Evolutionary conservation across 2,113 vertebrate genomes (phyloP).

Genomic region (Propithecus coquereli): DNA sequence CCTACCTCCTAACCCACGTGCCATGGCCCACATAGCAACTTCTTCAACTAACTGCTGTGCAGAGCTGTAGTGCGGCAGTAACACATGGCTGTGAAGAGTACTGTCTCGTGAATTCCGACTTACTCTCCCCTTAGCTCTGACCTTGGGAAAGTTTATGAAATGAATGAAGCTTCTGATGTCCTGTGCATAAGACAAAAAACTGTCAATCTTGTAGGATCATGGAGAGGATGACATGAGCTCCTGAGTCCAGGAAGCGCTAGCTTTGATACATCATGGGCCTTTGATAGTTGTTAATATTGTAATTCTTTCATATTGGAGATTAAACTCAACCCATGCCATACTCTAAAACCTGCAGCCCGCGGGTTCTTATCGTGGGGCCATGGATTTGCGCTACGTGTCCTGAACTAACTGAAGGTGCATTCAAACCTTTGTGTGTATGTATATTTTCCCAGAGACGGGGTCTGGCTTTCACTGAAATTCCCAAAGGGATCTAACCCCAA

Average conservation of each 20-base stretch:
- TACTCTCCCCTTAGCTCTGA: neutral
- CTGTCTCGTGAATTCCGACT: neutral
- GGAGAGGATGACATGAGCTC: neutral
- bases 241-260: neutral
- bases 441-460: neutral
- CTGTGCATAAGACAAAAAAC: neutral
- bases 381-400: neutral
- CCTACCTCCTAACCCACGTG: neutral
- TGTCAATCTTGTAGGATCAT: fast-evolving
- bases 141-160: neutral
- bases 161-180: neutral
- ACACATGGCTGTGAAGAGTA: neutral
- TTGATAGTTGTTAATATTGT: neutral
- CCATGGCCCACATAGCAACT: neutral
- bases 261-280: neutral
- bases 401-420: neutral
- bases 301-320: neutral
- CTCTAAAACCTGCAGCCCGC: no score
- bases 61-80: neutral
- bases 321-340: no score
- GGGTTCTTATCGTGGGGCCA: neutral
- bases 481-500: neutral
- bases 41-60: neutral
- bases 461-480: neutral
- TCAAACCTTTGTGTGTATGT: neutral